Conservation (phyloP, 2,888 invertebrate species). For the Furcula furcula region DNA sequence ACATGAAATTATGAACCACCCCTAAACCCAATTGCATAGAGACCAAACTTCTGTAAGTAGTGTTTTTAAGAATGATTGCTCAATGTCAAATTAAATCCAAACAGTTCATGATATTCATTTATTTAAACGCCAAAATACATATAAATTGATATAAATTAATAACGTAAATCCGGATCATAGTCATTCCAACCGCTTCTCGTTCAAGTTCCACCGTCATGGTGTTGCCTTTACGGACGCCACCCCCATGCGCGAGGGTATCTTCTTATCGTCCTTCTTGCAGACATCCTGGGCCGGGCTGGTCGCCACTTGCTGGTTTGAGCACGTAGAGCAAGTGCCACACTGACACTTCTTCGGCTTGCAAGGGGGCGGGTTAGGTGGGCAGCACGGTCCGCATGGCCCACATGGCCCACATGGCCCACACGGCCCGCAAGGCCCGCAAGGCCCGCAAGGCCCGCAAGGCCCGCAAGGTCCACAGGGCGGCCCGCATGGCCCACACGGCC, state of each 20-base stretch:
- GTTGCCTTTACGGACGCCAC: conserved; percentile 31
- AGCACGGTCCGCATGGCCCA: conserved; percentile 41
- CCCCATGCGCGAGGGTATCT: conserved; percentile 25
- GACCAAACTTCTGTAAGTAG: background rate
- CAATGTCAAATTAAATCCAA: conserved; percentile 18
- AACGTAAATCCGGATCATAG: background rate
- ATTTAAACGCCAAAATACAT: conserved; percentile 15
- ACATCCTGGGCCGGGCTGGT: conserved; percentile 21
- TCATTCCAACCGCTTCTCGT: conserved; percentile 8
- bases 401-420: conserved; percentile 41
- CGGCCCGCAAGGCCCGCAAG: conserved; percentile 34
- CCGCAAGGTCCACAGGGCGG: conserved; percentile 39
- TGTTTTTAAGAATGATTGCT: too few species aligned
- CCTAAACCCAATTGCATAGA: too few species aligned
- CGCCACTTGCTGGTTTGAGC: conserved; percentile 18
- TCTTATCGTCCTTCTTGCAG: conserved; percentile 34
- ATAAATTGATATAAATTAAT: conserved; percentile 2
- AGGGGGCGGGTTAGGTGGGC: conserved; percentile 21
- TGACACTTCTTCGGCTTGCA: conserved; percentile 29
- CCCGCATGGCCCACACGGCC: conserved; percentile 50
- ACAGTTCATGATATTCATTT: conserved; percentile 8
- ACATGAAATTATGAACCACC: background rate
- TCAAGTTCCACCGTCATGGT: conserved; percentile 17
- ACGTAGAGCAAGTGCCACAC: conserved; percentile 28
- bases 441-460: conserved; percentile 37